Conservation (phyloP, 2,888 invertebrate genomes). For the Salpingus planirostris region DNA sequence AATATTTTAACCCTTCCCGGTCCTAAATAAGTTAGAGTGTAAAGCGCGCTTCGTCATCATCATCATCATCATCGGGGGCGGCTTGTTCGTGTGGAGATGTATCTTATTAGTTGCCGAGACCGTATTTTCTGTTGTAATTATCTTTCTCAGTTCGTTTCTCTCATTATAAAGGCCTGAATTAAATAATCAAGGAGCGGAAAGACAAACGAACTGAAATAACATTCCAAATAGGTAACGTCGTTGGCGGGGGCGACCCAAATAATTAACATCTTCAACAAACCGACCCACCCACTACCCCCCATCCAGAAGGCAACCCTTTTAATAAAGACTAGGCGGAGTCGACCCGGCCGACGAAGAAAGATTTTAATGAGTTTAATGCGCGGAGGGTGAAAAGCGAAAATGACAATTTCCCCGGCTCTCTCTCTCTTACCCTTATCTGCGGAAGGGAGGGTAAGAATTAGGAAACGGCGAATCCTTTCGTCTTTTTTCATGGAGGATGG, state of each 20-base stretch:
- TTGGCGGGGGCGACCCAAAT: conserved; percentile 18
- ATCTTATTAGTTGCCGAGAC: conserved; percentile 25
- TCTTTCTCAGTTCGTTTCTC: conserved; percentile 40
- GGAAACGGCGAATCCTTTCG: no score
- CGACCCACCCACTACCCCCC: conserved; percentile 6
- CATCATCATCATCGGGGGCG: no score
- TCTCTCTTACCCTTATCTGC: no score
- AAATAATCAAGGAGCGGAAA: conserved; percentile 41
- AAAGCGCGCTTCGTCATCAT: neutral
- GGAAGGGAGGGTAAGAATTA: no score
- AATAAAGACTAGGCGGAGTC: no score
- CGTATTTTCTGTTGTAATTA: conserved; percentile 40
- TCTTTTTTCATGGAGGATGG: no score
- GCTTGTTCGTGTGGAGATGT: conserved; percentile 8
- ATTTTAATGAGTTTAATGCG: conserved; percentile 10
- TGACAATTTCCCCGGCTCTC: no score
- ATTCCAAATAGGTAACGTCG: conserved; percentile 36
- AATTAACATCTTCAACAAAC: conserved; percentile 15
- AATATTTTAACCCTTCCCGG: no score
- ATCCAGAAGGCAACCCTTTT: no score
- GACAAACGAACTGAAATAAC: conserved; percentile 41
- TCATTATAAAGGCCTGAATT: conserved; percentile 40
- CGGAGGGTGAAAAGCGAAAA: no score
- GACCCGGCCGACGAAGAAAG: conserved; percentile 10
- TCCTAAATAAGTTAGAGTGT: neutral